Percentiles rank a stretch among this genome's conserved stretches.
These are phyloP conservation scores for Orchesellides sinensis DNA, from an alignment of 2,888 invertebrate genomes.

Conservation along the genomic window DNA sequence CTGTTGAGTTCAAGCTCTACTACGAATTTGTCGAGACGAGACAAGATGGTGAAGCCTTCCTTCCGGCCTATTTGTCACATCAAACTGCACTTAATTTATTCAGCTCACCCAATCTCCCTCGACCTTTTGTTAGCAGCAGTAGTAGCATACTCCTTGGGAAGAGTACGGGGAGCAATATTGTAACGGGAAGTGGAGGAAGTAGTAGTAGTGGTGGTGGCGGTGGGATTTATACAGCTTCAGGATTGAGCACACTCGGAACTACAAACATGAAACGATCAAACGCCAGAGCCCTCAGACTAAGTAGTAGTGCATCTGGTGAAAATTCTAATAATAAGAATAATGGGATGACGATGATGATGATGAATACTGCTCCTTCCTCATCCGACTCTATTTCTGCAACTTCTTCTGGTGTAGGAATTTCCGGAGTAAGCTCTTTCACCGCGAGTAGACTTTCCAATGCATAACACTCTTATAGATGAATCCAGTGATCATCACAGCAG, in stretches of 20 bases:
- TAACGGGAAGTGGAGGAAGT: conserved; percentile 32
- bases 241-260: conserved; percentile 16
- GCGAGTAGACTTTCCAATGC: conserved; percentile 43
- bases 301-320: conserved; percentile 46
- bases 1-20: conserved; percentile 86
- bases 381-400: conserved; percentile 15
- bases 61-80: conserved; percentile 64
- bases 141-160: conserved; percentile 44
- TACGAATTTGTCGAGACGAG: conserved; percentile 87
- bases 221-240: conserved; percentile 20
- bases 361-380: conserved; percentile 36
- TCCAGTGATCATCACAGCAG: conserved; percentile 17
- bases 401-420: conserved; percentile 40
- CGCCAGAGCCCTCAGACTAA: conserved; percentile 29
- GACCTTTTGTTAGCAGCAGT: conserved; percentile 54
- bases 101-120: conserved; percentile 51
- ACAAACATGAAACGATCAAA: conserved; percentile 35
- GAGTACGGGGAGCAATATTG: conserved; percentile 36
- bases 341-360: conserved; percentile 27
- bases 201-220: not conserved
- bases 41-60: conserved; percentile 70
- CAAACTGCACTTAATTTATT: conserved; percentile 63
- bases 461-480: no score
- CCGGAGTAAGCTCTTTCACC: conserved; percentile 51
- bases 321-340: conserved; percentile 37